These are phyloP conservation scores for Pristionchus pacificus DNA, from an alignment of 1,140 invertebrate species.

Conservation along the genomic window DNA sequence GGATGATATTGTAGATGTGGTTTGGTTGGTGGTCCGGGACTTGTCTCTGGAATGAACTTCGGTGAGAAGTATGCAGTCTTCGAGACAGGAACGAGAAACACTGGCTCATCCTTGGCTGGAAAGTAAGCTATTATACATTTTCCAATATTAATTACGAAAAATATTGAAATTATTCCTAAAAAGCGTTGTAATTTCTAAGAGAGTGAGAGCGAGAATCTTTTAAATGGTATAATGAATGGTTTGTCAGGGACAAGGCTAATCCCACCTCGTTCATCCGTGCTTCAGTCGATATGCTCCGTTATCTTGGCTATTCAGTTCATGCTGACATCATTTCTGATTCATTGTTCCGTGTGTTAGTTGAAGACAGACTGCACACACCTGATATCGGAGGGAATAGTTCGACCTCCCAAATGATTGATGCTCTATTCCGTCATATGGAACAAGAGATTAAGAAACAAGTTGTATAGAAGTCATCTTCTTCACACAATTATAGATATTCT, in stretches of 20 bases:
- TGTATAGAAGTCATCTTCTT: neutral
- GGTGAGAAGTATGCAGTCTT: slow-evolving; percentile 67
- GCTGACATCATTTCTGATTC: slow-evolving; percentile 46
- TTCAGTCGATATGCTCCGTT: slow-evolving; percentile 46
- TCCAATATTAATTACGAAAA: no score
- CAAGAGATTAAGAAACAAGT: slow-evolving; percentile 24
- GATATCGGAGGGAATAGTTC: slow-evolving; percentile 42
- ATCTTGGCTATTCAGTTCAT: slow-evolving; percentile 41
- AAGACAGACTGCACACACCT: slow-evolving; percentile 39
- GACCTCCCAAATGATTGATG: slow-evolving; percentile 16
- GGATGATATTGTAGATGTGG: slow-evolving; percentile 69
- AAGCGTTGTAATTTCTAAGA: no score
- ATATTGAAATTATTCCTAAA: no score
- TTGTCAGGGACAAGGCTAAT: slow-evolving; percentile 77
- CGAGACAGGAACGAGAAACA: slow-evolving; percentile 88
- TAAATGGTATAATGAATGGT: no score
- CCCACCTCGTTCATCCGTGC: slow-evolving; percentile 63
- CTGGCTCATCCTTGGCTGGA: slow-evolving; percentile 82
- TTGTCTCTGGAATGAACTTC: slow-evolving; percentile 88
- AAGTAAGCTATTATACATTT: slow-evolving; percentile 95
- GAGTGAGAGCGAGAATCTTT: no score
- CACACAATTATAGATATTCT: neutral
- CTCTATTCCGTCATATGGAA: slow-evolving; percentile 37
- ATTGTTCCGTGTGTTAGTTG: slow-evolving; percentile 41
- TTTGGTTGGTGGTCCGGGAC: slow-evolving; percentile 86